Conservation (phyloP, 2,797 vertebrate species). For the Sebastes glaucus region DNA sequence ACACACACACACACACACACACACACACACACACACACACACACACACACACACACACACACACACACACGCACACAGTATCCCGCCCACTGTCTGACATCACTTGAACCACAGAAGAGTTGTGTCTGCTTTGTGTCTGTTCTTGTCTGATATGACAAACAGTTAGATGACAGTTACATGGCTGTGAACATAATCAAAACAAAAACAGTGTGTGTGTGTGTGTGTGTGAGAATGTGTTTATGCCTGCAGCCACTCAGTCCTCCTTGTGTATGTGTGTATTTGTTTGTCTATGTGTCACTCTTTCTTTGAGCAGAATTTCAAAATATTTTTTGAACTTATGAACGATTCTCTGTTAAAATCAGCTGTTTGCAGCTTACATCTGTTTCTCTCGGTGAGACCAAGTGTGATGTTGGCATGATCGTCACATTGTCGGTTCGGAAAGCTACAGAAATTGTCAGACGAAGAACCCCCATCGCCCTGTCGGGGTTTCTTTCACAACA, state of each 20-base stretch:
- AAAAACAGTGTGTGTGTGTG: conserved; percentile 9
- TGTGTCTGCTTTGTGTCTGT: conserved; percentile 29
- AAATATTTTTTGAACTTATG: no score
- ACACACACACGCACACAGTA: background rate
- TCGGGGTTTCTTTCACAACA: no score
- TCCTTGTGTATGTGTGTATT: background rate
- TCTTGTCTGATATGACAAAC: conserved; percentile 2
- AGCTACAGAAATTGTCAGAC: no score
- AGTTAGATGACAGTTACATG: conserved; percentile 7
- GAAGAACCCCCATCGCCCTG: no score
- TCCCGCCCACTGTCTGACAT: conserved; percentile 4
- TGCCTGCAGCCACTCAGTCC: background rate
- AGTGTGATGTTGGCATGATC: no score
- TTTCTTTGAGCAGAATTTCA: background rate
- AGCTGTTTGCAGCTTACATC: background rate
- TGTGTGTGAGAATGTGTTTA: background rate
- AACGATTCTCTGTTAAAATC: no score
- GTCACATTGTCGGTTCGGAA: no score
- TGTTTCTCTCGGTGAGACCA: background rate
- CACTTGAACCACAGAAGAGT: background rate
- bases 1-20: background rate
- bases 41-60: background rate
- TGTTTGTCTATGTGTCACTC: background rate
- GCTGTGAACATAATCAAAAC: conserved; percentile 22
- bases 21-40: background rate